phyloP scores from a whole-genome alignment of 92 coral and sea anemone species.

The Palythoa grandiflora region DNA sequence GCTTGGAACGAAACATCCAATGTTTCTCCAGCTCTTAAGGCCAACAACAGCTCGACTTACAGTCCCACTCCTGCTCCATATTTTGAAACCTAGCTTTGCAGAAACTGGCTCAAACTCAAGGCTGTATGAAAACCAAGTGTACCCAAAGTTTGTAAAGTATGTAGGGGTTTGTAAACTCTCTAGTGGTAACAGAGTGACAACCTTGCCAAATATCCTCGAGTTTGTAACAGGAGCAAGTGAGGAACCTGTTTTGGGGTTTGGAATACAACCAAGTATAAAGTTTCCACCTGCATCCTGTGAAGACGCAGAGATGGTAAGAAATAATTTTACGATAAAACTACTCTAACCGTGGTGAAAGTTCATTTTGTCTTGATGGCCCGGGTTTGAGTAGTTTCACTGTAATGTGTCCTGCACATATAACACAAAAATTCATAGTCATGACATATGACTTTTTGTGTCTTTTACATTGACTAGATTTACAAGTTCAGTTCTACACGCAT shows the following conservation, averaged over 20 bases:
- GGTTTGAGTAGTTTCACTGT: slow-evolving; percentile 25
- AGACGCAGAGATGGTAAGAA: no score
- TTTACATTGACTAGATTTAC: slow-evolving; percentile 30
- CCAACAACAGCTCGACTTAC: slow-evolving; percentile 3
- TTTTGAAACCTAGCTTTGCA: neutral
- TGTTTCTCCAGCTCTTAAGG: slow-evolving; percentile 59
- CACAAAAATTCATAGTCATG: slow-evolving; percentile 26
- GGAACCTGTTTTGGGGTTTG: neutral
- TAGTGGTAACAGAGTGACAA: slow-evolving; percentile 25
- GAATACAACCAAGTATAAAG: neutral
- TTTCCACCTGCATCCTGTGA: no score
- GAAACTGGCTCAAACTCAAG: slow-evolving; percentile 24
- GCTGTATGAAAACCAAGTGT: neutral
- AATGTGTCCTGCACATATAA: slow-evolving; percentile 28
- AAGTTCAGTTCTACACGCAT: slow-evolving; percentile 29
- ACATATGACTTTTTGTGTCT: slow-evolving; percentile 24
- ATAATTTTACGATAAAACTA: slow-evolving; percentile 22
- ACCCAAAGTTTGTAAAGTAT: neutral
- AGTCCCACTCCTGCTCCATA: neutral
- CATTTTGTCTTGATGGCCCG: slow-evolving; percentile 30
- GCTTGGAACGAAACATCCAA: slow-evolving; percentile 52
- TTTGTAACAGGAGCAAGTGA: slow-evolving; percentile 23
- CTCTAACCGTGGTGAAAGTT: slow-evolving; percentile 26
- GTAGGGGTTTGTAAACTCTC: neutral
- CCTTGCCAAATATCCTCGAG: neutral